Conservation (phyloP, 2,113 vertebrate genomes). For the Oncorhynchus clarkii region DNA sequence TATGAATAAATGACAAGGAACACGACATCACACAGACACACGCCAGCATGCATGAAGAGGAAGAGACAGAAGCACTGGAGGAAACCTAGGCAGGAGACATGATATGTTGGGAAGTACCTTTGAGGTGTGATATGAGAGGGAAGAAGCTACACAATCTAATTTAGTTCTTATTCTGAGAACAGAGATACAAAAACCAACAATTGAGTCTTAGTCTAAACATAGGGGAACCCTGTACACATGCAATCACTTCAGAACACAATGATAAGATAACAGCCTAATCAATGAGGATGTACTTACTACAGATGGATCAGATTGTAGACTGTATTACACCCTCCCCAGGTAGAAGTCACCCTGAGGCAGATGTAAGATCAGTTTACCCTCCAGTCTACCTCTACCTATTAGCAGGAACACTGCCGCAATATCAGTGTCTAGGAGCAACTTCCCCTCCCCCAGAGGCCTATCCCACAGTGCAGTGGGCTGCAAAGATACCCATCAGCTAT, state of each 20-base stretch:
- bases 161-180: too few species aligned
- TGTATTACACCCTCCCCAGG: too few species aligned
- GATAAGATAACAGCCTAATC: too few species aligned
- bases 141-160: too few species aligned
- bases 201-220: too few species aligned
- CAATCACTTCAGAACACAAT: not conserved
- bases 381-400: not conserved
- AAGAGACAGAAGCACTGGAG: not conserved
- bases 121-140: not conserved
- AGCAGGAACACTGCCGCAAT: conserved; percentile 49
- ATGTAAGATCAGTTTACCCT: too few species aligned
- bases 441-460: not conserved
- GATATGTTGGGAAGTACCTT: not conserved
- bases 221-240: not conserved
- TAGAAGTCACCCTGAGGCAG: too few species aligned
- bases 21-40: not conserved
- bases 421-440: conserved; percentile 5
- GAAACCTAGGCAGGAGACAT: conserved; percentile 3
- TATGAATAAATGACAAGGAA: too few species aligned
- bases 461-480: conserved; percentile 53
- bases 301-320: too few species aligned
- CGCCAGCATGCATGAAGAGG: too few species aligned
- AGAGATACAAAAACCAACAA: too few species aligned
- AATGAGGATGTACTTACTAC: too few species aligned
- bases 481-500: conserved; percentile 66